Conservation (phyloP, 2,888 invertebrate species). For the Brachyptera risi region DNA sequence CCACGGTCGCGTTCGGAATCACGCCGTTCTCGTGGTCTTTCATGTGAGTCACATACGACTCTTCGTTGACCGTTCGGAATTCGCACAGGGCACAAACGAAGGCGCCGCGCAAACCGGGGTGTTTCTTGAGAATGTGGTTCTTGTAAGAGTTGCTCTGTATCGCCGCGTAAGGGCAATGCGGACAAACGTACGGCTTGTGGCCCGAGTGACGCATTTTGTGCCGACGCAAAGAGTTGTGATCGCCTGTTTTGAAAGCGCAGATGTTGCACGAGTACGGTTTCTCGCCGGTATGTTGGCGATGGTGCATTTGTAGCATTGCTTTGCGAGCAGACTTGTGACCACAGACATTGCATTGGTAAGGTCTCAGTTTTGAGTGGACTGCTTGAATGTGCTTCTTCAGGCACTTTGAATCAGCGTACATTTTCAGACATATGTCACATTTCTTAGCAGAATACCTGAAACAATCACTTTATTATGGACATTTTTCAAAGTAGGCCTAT, state of each 20-base stretch:
- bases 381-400: conserved; percentile 64
- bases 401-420: conserved; percentile 64
- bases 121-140: conserved; percentile 53
- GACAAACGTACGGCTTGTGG: conserved; percentile 58
- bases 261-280: conserved; percentile 68
- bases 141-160: conserved; percentile 68
- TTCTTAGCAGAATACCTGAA: conserved; percentile 56
- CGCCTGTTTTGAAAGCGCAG: conserved; percentile 66
- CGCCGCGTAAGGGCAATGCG: conserved; percentile 61
- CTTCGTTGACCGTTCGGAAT: conserved; percentile 56
- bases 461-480: too few species aligned
- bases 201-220: conserved; percentile 39
- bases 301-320: conserved; percentile 65
- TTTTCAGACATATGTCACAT: conserved; percentile 64
- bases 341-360: conserved; percentile 58
- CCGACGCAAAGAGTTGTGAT: conserved; percentile 62
- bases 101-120: conserved; percentile 49
- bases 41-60: conserved; percentile 51
- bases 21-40: conserved; percentile 53
- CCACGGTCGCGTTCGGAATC: conserved; percentile 37
- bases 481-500: too few species aligned
- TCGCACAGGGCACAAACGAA: conserved; percentile 52
- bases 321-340: conserved; percentile 68
- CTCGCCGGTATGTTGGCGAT: conserved; percentile 72
- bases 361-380: conserved; percentile 69